These are phyloP conservation scores for Arothron firmamentum DNA, from an alignment of 2,113 vertebrate genomes.

Conservation along the genomic window DNA sequence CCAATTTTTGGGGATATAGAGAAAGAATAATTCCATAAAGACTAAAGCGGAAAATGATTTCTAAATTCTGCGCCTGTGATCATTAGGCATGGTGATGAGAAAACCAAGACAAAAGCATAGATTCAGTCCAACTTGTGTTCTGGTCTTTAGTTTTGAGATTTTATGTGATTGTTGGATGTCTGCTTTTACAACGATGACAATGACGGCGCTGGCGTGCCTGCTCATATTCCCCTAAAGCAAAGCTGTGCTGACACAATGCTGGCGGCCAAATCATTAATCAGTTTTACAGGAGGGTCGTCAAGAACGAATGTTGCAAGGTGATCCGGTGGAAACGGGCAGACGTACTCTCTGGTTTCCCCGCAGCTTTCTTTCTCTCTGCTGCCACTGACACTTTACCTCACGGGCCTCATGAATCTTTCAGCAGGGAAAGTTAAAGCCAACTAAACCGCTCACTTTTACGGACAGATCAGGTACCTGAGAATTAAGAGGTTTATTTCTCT, in stretches of 20 bases:
- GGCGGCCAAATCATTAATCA: conserved; percentile 66
- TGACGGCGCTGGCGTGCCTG: not conserved
- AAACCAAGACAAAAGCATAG: too few relatives aligned
- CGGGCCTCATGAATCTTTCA: conserved; percentile 73
- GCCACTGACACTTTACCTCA: conserved; percentile 64
- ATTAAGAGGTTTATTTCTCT: conserved; percentile 16
- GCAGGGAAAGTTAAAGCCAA: conserved; percentile 56
- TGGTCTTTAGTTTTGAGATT: too few relatives aligned
- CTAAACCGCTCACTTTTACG: conserved; percentile 23
- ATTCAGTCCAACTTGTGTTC: too few relatives aligned
- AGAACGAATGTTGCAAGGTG: conserved; percentile 63
- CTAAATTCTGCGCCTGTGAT: too few relatives aligned
- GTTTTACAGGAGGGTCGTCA: conserved; percentile 54
- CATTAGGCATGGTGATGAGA: too few relatives aligned
- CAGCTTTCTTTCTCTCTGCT: conserved; percentile 32
- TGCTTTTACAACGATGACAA: too few relatives aligned
- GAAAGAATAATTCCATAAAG: too few relatives aligned
- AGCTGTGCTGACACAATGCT: conserved; percentile 14
- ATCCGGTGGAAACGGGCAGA: conserved; percentile 44
- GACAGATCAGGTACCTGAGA: not conserved
- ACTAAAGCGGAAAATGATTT: too few relatives aligned
- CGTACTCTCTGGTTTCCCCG: conserved; percentile 29
- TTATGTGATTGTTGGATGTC: too few relatives aligned
- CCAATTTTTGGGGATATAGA: too few relatives aligned
- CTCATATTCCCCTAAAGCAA: conserved; percentile 44